These are phyloP conservation scores for Lepilemur ruficaudatus DNA, from an alignment of 2,797 vertebrate genomes.

Conservation along the genomic window DNA sequence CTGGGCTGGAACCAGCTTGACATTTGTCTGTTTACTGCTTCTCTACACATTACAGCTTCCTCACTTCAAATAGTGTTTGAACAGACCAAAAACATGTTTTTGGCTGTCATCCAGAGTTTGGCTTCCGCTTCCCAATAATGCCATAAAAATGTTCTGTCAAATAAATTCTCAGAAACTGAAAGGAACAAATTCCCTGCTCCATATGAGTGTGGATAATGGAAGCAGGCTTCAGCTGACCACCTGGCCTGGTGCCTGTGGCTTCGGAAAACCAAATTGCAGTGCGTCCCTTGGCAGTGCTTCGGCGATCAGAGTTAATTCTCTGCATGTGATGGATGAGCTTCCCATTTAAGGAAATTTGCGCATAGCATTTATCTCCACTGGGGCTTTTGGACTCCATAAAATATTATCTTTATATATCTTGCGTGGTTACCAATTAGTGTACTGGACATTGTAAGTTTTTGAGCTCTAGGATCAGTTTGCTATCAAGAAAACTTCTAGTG, in stretches of 20 bases:
- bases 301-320: not conserved
- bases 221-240: conserved; percentile 60
- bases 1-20: not conserved
- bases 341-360: conserved; percentile 5
- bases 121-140: conserved; percentile 54
- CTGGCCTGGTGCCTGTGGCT: conserved; percentile 14
- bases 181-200: conserved; percentile 55
- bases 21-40: conserved; percentile 50
- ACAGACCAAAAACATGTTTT: conserved; percentile 55
- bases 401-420: conserved; percentile 21
- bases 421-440: not conserved
- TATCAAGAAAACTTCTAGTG: not conserved
- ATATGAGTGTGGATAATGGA: conserved; percentile 48
- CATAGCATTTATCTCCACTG: conserved; percentile 8
- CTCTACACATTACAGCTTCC: conserved; percentile 43
- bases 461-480: conserved; percentile 7
- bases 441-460: conserved; percentile 1
- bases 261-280: not conserved
- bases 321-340: conserved; percentile 6
- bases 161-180: conserved; percentile 66
- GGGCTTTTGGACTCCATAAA: conserved; percentile 34
- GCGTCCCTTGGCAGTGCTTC: conserved; percentile 30
- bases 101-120: conserved; percentile 59
- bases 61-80: conserved; percentile 27
- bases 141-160: conserved; percentile 61